Evolutionary conservation across 2,888 invertebrate genomes (phyloP), one percentile per base, ranked within the genome.

Genomic region (Onthophagus sagittarius): DNA sequence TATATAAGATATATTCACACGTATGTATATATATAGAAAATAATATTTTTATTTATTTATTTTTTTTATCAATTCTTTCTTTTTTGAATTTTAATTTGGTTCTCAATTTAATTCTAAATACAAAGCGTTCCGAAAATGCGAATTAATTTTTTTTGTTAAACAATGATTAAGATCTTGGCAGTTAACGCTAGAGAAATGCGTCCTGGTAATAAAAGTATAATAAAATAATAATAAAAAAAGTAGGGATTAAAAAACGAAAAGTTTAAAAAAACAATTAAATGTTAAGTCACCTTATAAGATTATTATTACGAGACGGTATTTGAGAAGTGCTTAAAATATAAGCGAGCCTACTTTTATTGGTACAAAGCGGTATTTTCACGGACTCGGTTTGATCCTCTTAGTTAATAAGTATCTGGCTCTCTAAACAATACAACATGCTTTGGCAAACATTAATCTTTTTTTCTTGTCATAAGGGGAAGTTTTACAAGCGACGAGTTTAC

Each of bases 181-280:
- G 67, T 67, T 23, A 32, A 67, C 67, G 67, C 67, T 67, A 67
- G 67, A 64, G 64, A 67, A 67, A 67, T 67, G 67, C 67, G 23
- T 67, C 67, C n/a, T 67, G 31, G 13, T 67, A 67, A 23, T 23
- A 4, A 64, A 53, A 53, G 39, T 9, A 53, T 53, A 53, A 53
- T 23, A 2, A 53, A 53, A 53, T 53, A 53, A 53, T 53, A 53
- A 53, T 53, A 53, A 9, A 53, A 33, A 53, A 53, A 53, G 11
- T 9, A 9, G 39, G 7, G 7, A 53, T 11, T 53, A 53, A 11
- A 53, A 4, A 53, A 53, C 39, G 3, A 23, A 23, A 23, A 23
- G 23, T 23, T 23, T 53, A 4, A 53, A 53, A 53, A 53, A 11
- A 53, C 7, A 53, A 7, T 7, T 53, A 53, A 53, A 53, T 11